These are phyloP conservation scores for Drosophila colorata DNA, from an alignment of 2,888 invertebrate species.

Conservation along the genomic window DNA sequence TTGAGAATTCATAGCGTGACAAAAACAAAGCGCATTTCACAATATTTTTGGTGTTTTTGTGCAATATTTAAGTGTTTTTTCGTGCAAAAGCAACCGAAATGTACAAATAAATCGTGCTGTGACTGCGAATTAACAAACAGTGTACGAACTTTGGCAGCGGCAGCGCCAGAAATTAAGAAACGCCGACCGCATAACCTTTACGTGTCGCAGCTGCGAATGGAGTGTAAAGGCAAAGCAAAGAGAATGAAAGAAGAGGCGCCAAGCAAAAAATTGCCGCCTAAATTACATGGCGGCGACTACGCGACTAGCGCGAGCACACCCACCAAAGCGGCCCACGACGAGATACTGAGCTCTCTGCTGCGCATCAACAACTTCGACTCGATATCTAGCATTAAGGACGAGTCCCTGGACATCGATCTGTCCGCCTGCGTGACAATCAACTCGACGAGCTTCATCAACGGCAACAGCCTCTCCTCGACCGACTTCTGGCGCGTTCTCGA, in stretches of 20 bases:
- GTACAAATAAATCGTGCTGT: constrained; percentile 47
- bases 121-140: constrained; percentile 36
- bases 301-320: constrained; percentile 67
- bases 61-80: constrained; percentile 66
- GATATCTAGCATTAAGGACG: constrained; percentile 84
- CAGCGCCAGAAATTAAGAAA: constrained; percentile 52
- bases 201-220: constrained; percentile 77
- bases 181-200: constrained; percentile 84
- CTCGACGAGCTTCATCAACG: constrained; percentile 79
- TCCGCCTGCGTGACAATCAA: constrained; percentile 85
- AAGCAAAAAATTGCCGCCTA: constrained; percentile 84
- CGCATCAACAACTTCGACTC: constrained; percentile 84
- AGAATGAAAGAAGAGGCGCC: constrained; percentile 84
- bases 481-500: constrained; percentile 85
- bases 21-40: constrained; percentile 84
- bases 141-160: constrained; percentile 38
- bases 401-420: constrained; percentile 84
- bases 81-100: constrained; percentile 52
- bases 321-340: constrained; percentile 81
- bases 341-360: constrained; percentile 83
- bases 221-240: constrained; percentile 76
- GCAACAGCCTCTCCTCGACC: constrained; percentile 83
- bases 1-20: constrained; percentile 77
- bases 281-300: constrained; percentile 76
- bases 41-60: constrained; percentile 76